Evolutionary conservation across 2,797 vertebrate genomes (phyloP).

Genomic region (Gymnoscopelus braueri): DNA sequence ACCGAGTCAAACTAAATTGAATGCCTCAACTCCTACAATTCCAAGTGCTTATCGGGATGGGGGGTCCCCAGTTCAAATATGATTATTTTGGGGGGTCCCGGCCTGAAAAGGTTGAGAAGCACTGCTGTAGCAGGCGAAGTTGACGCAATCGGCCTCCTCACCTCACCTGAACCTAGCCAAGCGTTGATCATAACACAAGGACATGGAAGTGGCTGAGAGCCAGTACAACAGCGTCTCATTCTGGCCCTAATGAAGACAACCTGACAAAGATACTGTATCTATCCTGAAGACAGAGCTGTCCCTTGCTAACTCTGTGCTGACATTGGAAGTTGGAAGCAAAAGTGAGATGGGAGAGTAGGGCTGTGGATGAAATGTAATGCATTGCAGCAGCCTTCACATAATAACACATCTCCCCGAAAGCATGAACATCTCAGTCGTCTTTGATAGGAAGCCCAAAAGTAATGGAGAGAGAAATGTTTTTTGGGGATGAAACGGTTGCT

Average conservation of each 20-base stretch:
- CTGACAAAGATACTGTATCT: conserved; percentile 66
- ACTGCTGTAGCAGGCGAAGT: conserved; percentile 33
- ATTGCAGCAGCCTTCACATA: conserved; percentile 43
- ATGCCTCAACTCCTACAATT: too few relatives aligned
- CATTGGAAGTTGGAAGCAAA: conserved; percentile 24
- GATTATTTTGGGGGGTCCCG: too few relatives aligned
- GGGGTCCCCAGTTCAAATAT: too few relatives aligned
- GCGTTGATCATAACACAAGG: conserved; percentile 66
- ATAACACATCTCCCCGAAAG: conserved; percentile 44
- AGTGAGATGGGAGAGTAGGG: conserved; percentile 24
- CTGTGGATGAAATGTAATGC: conserved; percentile 23
- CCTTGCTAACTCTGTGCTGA: conserved; percentile 36
- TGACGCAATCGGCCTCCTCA: conserved; percentile 62
- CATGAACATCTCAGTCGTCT: conserved; percentile 45
- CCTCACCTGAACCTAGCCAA: conserved; percentile 58
- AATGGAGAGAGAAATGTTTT: conserved; percentile 20
- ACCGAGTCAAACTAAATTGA: too few relatives aligned
- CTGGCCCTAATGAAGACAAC: conserved; percentile 76
- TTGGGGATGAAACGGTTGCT: conserved; percentile 45
- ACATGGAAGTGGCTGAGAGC: conserved; percentile 69
- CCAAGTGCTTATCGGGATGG: too few relatives aligned
- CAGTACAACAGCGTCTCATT: conserved; percentile 69
- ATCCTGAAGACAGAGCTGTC: conserved; percentile 45
- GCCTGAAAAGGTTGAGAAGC: too few relatives aligned
- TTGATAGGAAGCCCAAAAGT: conserved; percentile 57